phyloP scores from a whole-genome alignment of 1,140 invertebrate species.

The Paraescarpia echinospica region DNA sequence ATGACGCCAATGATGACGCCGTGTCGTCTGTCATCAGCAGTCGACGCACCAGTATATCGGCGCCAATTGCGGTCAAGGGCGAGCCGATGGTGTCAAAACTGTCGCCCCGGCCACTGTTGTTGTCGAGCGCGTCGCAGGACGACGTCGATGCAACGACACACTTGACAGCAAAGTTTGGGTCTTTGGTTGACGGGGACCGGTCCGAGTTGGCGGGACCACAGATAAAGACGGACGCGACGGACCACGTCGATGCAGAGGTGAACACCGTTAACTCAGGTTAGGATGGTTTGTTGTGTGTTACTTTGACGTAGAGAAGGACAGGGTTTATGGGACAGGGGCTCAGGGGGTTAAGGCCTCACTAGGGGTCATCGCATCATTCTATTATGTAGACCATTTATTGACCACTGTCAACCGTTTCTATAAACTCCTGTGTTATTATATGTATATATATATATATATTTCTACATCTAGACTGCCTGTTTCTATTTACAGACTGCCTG shows the following conservation, averaged over 20 bases:
- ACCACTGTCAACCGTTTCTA: too few species aligned
- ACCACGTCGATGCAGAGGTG: not conserved
- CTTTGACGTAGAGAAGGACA: not conserved
- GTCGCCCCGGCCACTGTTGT: not conserved
- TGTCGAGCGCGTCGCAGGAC: not conserved
- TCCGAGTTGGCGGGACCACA: not conserved
- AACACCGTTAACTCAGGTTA: conserved; percentile 1
- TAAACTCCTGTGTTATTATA: too few species aligned
- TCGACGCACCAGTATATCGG: not conserved
- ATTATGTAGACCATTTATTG: too few species aligned
- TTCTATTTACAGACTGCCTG: too few species aligned
- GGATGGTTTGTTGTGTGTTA: conserved; percentile 1
- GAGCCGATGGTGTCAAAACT: not conserved
- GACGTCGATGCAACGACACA: not conserved
- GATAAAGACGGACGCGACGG: not conserved
- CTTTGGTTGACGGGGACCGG: not conserved
- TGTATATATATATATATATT: too few species aligned
- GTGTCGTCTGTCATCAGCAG: not conserved
- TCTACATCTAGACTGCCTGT: too few species aligned
- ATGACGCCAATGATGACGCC: not conserved
- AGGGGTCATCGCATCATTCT: too few species aligned
- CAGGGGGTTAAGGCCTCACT: too few species aligned
- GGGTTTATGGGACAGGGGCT: not conserved
- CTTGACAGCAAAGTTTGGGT: not conserved
- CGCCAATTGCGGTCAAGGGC: not conserved